Percentiles rank a stretch among this genome's conserved stretches.
Evolutionary conservation across 2,888 invertebrate genomes (phyloP).

Genomic region (Punctoribates punctum): DNA sequence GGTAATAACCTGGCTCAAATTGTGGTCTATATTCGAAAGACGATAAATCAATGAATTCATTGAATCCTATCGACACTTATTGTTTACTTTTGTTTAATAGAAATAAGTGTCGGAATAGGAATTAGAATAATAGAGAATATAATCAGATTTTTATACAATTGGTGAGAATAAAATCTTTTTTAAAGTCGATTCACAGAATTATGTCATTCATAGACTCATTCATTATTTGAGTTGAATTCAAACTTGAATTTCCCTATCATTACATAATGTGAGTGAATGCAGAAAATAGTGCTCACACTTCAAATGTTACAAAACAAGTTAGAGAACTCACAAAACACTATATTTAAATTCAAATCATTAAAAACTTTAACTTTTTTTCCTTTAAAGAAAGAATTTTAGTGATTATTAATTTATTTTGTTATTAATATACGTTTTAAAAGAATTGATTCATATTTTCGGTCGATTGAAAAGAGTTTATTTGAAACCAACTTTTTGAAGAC

Average conservation of each 20-base stretch:
- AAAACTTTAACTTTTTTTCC: background rate
- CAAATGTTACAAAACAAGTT: conserved; percentile 25
- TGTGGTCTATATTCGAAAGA: no score
- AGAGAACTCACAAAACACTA: background rate
- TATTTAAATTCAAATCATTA: background rate
- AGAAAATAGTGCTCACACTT: conserved; percentile 25
- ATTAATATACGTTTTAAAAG: no score
- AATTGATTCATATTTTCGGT: no score
- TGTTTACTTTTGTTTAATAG: no score
- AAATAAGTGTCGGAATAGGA: no score
- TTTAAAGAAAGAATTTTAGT: background rate
- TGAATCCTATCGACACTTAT: no score
- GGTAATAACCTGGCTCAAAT: no score
- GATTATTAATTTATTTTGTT: no score
- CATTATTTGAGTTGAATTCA: conserved; percentile 29
- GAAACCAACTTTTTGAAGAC: no score
- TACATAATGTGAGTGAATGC: conserved; percentile 17
- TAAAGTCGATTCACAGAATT: conserved; percentile 4
- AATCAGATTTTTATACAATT: background rate
- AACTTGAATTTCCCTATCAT: conserved; percentile 27
- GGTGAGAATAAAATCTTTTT: conserved; percentile 12
- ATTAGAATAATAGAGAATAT: background rate
- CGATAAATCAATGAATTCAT: no score
- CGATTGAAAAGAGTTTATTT: no score
- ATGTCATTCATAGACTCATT: no score